A percentile compares a stretch with the other conserved stretches of the same genome.
phyloP scores from a whole-genome alignment of 2,113 vertebrate genomes.

The Sterna hirundo region DNA sequence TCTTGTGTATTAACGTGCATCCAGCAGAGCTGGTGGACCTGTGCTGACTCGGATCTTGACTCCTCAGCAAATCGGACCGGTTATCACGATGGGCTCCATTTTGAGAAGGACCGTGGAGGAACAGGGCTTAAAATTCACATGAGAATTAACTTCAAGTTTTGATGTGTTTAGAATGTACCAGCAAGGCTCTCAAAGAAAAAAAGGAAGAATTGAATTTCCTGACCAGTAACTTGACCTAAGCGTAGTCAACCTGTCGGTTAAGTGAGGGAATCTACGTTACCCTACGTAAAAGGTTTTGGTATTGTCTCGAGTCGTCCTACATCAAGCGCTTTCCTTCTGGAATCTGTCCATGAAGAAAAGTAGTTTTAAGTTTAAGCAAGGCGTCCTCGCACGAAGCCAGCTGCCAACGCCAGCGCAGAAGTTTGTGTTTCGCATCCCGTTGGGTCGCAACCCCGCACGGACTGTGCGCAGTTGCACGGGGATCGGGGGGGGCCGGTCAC shows the following conservation, averaged over 20 bases:
- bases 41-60: background rate
- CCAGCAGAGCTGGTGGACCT: background rate
- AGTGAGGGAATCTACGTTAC: background rate
- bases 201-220: slow-evolving; percentile 7
- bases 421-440: background rate
- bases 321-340: background rate
- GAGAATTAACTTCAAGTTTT: background rate
- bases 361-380: background rate
- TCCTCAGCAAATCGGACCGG: background rate
- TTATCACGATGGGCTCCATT: background rate
- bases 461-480: accelerated
- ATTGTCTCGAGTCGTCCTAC: background rate
- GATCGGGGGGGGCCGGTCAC: accelerated
- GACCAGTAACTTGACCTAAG: background rate
- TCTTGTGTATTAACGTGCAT: background rate
- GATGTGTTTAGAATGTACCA: background rate
- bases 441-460: background rate
- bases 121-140: background rate
- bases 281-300: background rate
- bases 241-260: background rate
- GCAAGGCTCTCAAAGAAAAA: background rate
- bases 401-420: background rate
- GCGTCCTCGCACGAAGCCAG: background rate
- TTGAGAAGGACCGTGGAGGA: background rate
- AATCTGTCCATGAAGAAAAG: background rate